Percentiles rank a stretch among this genome's conserved stretches.
phyloP scores from a whole-genome alignment of 1,140 invertebrate genomes.

The Chironomus striatipennis region DNA sequence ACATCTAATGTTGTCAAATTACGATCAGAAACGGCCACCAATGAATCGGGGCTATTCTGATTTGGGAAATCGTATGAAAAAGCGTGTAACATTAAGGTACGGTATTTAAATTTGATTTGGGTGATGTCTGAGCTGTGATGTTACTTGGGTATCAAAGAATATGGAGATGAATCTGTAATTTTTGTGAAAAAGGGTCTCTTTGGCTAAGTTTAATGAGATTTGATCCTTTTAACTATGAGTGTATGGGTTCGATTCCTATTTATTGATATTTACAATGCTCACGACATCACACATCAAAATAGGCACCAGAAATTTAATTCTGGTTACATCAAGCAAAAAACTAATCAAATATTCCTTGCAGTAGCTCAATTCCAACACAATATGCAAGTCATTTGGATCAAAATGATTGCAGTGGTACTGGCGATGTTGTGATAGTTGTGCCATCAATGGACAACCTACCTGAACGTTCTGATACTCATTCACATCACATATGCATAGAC shows the following conservation, averaged over 20 bases:
- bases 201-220: too few relatives aligned
- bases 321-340: too few relatives aligned
- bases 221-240: too few relatives aligned
- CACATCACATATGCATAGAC: constrained; percentile 26
- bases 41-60: constrained; percentile 72
- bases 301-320: too few relatives aligned
- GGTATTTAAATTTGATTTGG: not conserved
- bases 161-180: too few relatives aligned
- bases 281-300: too few relatives aligned
- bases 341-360: constrained; percentile 12
- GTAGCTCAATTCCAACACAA: constrained; percentile 47
- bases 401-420: constrained; percentile 39
- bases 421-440: constrained; percentile 52
- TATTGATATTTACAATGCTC: too few relatives aligned
- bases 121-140: too few relatives aligned
- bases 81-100: constrained; percentile 71
- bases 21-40: constrained; percentile 43
- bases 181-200: too few relatives aligned
- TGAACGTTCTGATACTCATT: constrained; percentile 25
- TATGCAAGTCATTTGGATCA: constrained; percentile 39
- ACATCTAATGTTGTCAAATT: not conserved
- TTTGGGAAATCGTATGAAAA: constrained; percentile 70
- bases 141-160: too few relatives aligned
- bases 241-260: too few relatives aligned
- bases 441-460: constrained; percentile 44